Base-by-base conservation (phyloP, 2,797 vertebrate genomes). In the Eleutherodactylus coqui region DNA sequence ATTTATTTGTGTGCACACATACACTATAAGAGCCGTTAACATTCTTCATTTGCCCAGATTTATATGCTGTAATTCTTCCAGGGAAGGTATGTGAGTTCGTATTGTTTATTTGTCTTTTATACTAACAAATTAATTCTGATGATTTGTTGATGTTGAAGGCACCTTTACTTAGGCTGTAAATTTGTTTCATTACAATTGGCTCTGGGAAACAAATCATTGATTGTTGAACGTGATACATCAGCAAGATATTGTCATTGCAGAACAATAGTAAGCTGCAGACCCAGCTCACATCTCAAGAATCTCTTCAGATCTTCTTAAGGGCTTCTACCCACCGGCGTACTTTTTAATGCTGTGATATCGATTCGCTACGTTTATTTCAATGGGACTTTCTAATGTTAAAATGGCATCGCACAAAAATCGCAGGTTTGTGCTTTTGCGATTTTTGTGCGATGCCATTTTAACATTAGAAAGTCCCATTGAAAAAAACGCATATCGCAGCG, bases 31-130 rank as follows among this genome's bases (percentile, higher is more conserved):
- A 8, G 13, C 32, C 69, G 49, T 81, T 64, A 81, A 34, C 19
- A 43, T 36, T 47, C 36, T 79, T 85, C 51, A 53, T 80, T 19
- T 24, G 41, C 47, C 9, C 55, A n/a, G 49, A 75, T 36, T 75
- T 62, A 80, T 73, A 55, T 45, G 38, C 51, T 34, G 6, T 73
- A 60, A 73, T 73, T 72, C 62, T 70, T 69, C 47, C 21, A 75
- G 43, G 47, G n/a, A 55, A 58, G 38, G 78, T 55, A 73, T 82
- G 51, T 24, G 7, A 41, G 29, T 86, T 62, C 34, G 58, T 53
- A 76, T 76, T 73, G 51, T 81, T 81, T 60, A 85, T 85, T 86
- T 75, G 69, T 58, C 60, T 86, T 75, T n/a, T 38, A 64, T 43
- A 38, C 41, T 36, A 51, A 41, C 53, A 75, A 75, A 75, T 62